Conservation (phyloP, 2,888 invertebrate species). For the Alloplasta piceator region DNA sequence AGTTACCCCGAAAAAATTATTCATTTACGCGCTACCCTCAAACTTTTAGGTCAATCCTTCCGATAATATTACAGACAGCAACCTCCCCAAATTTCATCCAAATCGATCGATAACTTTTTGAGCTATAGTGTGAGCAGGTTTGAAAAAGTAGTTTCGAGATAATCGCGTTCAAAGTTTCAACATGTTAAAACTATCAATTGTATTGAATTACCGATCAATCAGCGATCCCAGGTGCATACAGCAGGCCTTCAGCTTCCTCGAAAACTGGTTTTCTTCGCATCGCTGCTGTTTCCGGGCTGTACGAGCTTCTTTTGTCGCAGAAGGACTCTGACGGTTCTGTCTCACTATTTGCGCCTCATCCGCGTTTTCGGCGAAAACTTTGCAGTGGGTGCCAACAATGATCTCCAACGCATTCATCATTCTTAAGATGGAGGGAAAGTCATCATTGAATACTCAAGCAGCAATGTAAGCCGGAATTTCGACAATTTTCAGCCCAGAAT, state of each 20-base stretch:
- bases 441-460: constrained; percentile 10
- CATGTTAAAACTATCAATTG: constrained; percentile 7
- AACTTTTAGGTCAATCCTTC: too few relatives aligned
- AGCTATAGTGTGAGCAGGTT: constrained; percentile 18
- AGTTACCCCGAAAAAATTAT: too few relatives aligned
- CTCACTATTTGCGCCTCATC: constrained; percentile 20
- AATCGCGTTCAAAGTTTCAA: constrained; percentile 26
- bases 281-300: constrained; percentile 19
- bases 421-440: neutral
- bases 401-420: too few relatives aligned
- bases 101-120: too few relatives aligned
- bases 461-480: neutral
- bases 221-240: too few relatives aligned
- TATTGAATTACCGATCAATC: constrained; percentile 8
- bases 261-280: constrained; percentile 20
- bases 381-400: neutral
- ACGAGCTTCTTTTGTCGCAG: neutral
- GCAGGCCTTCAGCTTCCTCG: constrained; percentile 4
- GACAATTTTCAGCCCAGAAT: neutral
- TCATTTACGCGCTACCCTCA: too few relatives aligned
- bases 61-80: too few relatives aligned
- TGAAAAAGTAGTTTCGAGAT: constrained; percentile 8
- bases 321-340: constrained; percentile 1
- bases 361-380: constrained; percentile 13
- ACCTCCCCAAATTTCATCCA: too few relatives aligned